These are phyloP conservation scores for Andricus curvator DNA, from an alignment of 2,888 invertebrate genomes.

Conservation along the genomic window DNA sequence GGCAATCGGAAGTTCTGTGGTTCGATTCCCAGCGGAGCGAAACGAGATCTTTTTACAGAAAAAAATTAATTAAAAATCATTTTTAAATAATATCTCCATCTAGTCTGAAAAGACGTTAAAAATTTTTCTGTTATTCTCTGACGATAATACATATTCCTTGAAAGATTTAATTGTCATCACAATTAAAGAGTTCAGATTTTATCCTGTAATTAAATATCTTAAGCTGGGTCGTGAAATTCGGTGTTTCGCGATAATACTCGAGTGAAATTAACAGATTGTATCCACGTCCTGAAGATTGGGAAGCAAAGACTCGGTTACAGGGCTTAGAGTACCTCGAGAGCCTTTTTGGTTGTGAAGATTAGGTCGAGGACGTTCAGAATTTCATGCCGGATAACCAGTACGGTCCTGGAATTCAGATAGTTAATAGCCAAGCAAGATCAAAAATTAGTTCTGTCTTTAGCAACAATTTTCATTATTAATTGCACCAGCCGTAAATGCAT, in stretches of 20 bases:
- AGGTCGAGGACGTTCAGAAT: constrained; percentile 2
- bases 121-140: too few species aligned
- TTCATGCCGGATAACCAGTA: not conserved
- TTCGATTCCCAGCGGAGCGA: too few species aligned
- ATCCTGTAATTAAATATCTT: not conserved
- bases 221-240: not conserved
- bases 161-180: not conserved
- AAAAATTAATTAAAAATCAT: too few species aligned
- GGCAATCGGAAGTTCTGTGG: too few species aligned
- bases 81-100: too few species aligned
- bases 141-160: too few species aligned
- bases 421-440: not conserved
- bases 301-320: constrained; percentile 4
- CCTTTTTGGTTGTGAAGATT: constrained; percentile 4
- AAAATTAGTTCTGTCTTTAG: not conserved
- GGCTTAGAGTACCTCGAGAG: constrained; percentile 45
- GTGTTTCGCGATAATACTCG: not conserved
- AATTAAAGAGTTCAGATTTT: not conserved
- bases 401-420: not conserved
- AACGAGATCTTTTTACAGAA: too few species aligned
- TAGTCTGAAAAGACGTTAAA: too few species aligned
- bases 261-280: constrained; percentile 4
- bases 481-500: not conserved
- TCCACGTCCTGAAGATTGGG: not conserved
- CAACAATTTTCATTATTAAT: not conserved